phyloP scores from a whole-genome alignment of 2,113 vertebrate genomes.

The Cettia cetti region DNA sequence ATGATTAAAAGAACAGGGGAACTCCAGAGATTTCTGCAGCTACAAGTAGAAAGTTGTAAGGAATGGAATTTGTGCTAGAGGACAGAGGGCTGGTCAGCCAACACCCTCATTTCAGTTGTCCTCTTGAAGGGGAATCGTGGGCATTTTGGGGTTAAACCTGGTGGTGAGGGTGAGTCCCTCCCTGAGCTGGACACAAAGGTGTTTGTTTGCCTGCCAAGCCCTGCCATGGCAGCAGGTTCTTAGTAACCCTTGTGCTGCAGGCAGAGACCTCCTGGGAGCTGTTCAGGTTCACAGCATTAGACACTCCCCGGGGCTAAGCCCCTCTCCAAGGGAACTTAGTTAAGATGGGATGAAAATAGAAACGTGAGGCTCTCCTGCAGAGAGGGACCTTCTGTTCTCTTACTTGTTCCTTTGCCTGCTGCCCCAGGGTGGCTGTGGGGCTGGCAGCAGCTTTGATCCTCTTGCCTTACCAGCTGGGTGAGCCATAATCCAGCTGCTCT shows the following conservation, averaged over 20 bases:
- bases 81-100: neutral
- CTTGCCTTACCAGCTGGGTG: neutral
- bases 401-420: neutral
- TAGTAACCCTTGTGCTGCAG: neutral
- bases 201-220: neutral
- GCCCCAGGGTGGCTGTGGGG: fast-evolving
- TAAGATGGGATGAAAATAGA: neutral
- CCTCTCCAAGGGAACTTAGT: neutral
- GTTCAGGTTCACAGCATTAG: neutral
- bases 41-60: neutral
- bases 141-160: neutral
- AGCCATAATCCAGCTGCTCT: neutral
- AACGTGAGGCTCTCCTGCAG: neutral
- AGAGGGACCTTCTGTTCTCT: neutral
- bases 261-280: neutral
- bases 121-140: fast-evolving
- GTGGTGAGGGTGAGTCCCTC: neutral
- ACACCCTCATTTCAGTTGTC: neutral
- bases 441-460: neutral
- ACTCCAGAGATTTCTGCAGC: neutral
- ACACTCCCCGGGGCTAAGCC: fast-evolving
- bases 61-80: neutral
- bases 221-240: neutral
- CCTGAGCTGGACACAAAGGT: neutral
- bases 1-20: neutral